A percentile compares a stretch with the other conserved stretches of the same genome.
These are phyloP conservation scores for Orthonevra nobilis DNA, from an alignment of 2,888 invertebrate species.

Conservation along the genomic window DNA sequence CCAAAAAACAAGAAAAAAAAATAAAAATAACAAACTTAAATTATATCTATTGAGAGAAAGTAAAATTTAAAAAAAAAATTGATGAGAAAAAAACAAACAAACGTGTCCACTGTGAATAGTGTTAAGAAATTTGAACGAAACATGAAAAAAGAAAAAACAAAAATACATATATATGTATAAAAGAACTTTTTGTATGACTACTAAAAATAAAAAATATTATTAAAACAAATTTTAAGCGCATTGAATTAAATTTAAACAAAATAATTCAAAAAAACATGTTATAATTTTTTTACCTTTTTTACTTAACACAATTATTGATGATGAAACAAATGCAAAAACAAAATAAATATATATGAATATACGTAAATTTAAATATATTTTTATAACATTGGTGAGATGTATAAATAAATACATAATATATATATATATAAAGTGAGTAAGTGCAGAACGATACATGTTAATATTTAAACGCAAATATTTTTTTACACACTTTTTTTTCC, in stretches of 20 bases:
- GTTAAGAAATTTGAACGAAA: slow-evolving; percentile 65
- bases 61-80: slow-evolving; percentile 37
- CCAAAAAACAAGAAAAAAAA: slow-evolving; percentile 66
- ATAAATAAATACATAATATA: no score
- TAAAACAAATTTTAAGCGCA: slow-evolving; percentile 63
- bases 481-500: slow-evolving; percentile 48
- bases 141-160: no score
- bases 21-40: slow-evolving; percentile 64
- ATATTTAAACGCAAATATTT: slow-evolving; percentile 49
- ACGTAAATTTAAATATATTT: slow-evolving; percentile 67
- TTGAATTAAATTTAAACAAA: slow-evolving; percentile 64
- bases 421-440: slow-evolving; percentile 54
- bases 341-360: slow-evolving; percentile 47
- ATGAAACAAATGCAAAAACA: slow-evolving; percentile 39
- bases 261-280: no score
- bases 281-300: slow-evolving; percentile 68
- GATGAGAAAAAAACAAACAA: slow-evolving; percentile 41
- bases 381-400: slow-evolving; percentile 66
- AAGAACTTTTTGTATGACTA: slow-evolving; percentile 50
- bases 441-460: slow-evolving; percentile 49
- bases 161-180: slow-evolving; percentile 56
- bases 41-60: slow-evolving; percentile 58
- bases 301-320: slow-evolving; percentile 58
- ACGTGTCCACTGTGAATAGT: slow-evolving; percentile 68
- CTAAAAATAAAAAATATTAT: slow-evolving; percentile 39